Evolutionary conservation across 2,113 vertebrate species (phyloP), one percentile per base, ranked within the genome.

Genomic region (Sander vitreus): DNA sequence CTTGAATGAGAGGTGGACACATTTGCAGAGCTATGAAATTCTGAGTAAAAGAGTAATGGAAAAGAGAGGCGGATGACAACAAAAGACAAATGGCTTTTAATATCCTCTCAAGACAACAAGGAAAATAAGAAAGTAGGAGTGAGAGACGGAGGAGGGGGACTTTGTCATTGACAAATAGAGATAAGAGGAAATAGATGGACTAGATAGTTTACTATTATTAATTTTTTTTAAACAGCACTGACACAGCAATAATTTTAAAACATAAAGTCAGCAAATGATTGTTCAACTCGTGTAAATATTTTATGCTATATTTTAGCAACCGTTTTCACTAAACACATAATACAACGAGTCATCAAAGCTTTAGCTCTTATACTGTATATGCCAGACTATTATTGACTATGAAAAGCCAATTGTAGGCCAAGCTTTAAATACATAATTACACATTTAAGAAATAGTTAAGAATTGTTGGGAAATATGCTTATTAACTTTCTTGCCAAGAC

Each of bases 11-110:
- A 80, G 53, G 47, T 5, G 4, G 82, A 78, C 45, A 64, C 21
- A 69, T 70, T 80, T 78, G 18, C 23, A 63, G 13, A 63, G 68
- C 72, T 74, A 75, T 73, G 66, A 85, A 90, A 84, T 48, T 23
- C 63, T 68, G 66, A 78, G 73, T 53, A 50, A 73, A 69, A 73
- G 47, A 72, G 58, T 63, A 43, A 68, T 13, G 1, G 15, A 76
- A 69, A 66, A 59, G 53, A 13, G 33, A 81, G 71, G 47, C 11
- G 45, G 73, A 78, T 74, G 78, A 80, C 82, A 85, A 90, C 73
- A 87, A 89, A 85, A 87, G 89, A 90, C 57, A 81, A 92, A 90
- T 77, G 16, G 77, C 47, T 83, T 86, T 87, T 88, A 89, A 91
- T 91, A 88, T 88, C 71, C 50, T 81, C 69, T 80, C 72, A 75